phyloP scores from a whole-genome alignment of 2,888 invertebrate species.

The Microdon myrmicae region DNA sequence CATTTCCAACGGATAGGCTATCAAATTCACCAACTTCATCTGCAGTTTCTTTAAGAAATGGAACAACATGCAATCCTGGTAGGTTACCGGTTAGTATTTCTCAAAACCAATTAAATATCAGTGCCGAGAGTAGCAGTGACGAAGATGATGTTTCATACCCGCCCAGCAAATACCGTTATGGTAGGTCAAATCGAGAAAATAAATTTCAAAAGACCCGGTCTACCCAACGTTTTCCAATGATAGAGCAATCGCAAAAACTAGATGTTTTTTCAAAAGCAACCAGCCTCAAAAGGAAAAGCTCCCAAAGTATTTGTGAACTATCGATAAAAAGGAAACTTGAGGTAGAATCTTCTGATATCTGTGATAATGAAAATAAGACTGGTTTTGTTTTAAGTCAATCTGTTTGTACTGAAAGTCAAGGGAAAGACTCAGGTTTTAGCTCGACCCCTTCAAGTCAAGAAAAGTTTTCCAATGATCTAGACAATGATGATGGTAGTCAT shows the following conservation, averaged over 20 bases:
- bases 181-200: background rate
- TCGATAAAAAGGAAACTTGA: conserved; percentile 16
- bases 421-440: conserved; percentile 56
- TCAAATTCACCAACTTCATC: conserved; percentile 24
- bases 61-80: conserved; percentile 26
- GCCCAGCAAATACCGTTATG: no score
- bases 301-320: no score
- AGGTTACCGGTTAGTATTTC: conserved; percentile 23
- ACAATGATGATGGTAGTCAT: conserved; percentile 22
- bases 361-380: conserved; percentile 39
- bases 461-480: conserved; percentile 28
- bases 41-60: conserved; percentile 16
- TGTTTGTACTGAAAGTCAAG: conserved; percentile 12
- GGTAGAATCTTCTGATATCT: conserved; percentile 2
- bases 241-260: background rate
- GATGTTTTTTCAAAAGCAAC: no score
- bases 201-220: conserved; percentile 13
- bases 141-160: conserved; percentile 37
- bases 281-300: no score
- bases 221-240: conserved; percentile 2
- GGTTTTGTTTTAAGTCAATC: conserved; percentile 37
- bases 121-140: conserved; percentile 41
- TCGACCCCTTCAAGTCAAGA: conserved; percentile 56
- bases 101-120: conserved; percentile 25
- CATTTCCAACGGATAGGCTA: no score